Conservation (phyloP, 2,888 invertebrate genomes). For the Dorcus hopei region DNA sequence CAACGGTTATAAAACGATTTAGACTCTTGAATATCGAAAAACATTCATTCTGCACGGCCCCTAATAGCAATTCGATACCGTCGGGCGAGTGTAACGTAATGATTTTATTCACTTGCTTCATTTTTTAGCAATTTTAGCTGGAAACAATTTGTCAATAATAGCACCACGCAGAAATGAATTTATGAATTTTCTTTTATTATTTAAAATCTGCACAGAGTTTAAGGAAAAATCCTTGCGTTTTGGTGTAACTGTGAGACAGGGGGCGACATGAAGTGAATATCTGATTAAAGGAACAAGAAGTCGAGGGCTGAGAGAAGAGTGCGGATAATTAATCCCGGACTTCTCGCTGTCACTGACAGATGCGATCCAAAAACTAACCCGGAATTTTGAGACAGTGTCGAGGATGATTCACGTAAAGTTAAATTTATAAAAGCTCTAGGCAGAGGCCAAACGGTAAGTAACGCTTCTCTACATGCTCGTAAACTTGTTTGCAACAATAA, state of each 20-base stretch:
- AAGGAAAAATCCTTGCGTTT: no score
- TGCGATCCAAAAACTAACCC: neutral
- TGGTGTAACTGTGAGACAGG: no score
- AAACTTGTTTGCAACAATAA: no score
- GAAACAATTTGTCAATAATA: no score
- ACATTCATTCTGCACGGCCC: conserved; percentile 14
- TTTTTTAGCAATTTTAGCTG: neutral
- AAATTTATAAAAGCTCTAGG: neutral
- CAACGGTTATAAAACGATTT: conserved; percentile 24
- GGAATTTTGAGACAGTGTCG: neutral
- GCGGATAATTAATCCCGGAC: neutral
- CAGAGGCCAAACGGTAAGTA: no score
- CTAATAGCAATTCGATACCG: conserved; percentile 25
- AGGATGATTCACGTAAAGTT: neutral
- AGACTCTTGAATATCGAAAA: conserved; percentile 21
- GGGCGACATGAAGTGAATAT: no score
- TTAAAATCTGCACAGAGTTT: no score
- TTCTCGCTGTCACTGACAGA: neutral
- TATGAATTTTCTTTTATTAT: no score
- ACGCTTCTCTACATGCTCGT: no score
- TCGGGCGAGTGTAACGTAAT: conserved; percentile 21
- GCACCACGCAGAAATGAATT: no score
- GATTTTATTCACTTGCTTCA: conserved; percentile 20
- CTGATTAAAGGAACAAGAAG: no score
- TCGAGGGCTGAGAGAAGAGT: neutral